Evolutionary conservation across 2,113 vertebrate species (phyloP).

Genomic region (western clawed frog (Xenopus tropicalis)): DNA sequence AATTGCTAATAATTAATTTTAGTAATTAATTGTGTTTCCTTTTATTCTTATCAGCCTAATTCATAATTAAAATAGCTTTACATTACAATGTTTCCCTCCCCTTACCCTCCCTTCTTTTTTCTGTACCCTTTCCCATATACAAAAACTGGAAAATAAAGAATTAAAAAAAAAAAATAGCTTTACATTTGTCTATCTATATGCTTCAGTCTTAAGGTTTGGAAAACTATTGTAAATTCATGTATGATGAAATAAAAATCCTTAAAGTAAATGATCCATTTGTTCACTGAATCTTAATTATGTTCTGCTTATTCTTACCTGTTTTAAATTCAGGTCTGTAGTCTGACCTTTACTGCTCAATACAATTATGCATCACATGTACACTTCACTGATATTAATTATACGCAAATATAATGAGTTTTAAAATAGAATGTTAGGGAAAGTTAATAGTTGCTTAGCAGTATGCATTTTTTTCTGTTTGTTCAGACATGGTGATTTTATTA

Average conservation of each 20-base stretch:
- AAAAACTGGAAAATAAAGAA: no score
- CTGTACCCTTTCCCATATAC: no score
- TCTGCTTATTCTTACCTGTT: constrained; percentile 8
- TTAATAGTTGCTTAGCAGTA: constrained; percentile 1
- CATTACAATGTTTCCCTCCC: no score
- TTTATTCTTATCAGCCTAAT: not conserved
- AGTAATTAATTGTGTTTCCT: not conserved
- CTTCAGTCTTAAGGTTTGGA: not conserved
- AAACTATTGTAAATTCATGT: constrained; percentile 8
- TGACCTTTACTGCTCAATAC: constrained; percentile 33
- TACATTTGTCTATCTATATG: no score
- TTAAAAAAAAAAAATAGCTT: no score
- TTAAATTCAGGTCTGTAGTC: constrained; percentile 20
- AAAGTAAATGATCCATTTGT: not conserved
- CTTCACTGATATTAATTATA: constrained; percentile 35
- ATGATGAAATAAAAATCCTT: not conserved
- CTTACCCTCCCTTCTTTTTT: no score
- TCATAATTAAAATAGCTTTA: not conserved
- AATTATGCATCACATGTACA: constrained; percentile 32
- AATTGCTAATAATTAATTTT: not conserved
- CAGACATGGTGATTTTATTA: no score
- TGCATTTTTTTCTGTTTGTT: no score
- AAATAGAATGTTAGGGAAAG: constrained; percentile 21
- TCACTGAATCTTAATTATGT: constrained; percentile 20
- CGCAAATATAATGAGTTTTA: constrained; percentile 12